Percentiles rank a stretch among this genome's conserved stretches.
Conservation (phyloP, 2,113 vertebrate species). For the Aegotheles bennettii region DNA sequence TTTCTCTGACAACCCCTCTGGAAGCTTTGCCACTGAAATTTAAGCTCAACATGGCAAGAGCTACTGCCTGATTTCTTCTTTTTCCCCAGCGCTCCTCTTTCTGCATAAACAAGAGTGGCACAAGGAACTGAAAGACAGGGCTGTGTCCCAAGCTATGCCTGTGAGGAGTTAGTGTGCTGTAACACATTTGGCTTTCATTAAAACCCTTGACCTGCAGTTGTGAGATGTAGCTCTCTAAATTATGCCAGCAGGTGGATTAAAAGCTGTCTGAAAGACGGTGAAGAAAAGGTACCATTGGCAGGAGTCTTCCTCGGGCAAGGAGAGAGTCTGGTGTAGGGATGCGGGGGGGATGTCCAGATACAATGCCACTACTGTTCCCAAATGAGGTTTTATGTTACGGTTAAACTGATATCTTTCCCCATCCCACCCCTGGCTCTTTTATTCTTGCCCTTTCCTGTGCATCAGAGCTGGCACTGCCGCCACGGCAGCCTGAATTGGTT, state of each 20-base stretch:
- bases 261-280: background rate
- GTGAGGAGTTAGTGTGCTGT: background rate
- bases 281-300: background rate
- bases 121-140: background rate
- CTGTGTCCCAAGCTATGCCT: background rate
- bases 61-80: background rate
- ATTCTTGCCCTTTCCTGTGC: background rate
- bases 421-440: background rate
- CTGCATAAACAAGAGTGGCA: background rate
- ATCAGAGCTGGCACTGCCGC: background rate
- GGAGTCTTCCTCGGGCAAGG: background rate
- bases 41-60: background rate
- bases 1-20: background rate
- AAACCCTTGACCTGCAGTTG: background rate
- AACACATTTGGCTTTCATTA: background rate
- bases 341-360: background rate
- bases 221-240: background rate
- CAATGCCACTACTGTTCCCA: background rate
- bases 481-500: background rate
- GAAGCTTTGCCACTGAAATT: slow-evolving; percentile 5
- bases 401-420: background rate
- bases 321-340: background rate
- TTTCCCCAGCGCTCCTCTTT: background rate
- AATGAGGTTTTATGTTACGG: background rate
- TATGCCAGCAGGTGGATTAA: slow-evolving; percentile 3